Conservation (phyloP, 2,888 invertebrate species). For the Sipha maydis region DNA sequence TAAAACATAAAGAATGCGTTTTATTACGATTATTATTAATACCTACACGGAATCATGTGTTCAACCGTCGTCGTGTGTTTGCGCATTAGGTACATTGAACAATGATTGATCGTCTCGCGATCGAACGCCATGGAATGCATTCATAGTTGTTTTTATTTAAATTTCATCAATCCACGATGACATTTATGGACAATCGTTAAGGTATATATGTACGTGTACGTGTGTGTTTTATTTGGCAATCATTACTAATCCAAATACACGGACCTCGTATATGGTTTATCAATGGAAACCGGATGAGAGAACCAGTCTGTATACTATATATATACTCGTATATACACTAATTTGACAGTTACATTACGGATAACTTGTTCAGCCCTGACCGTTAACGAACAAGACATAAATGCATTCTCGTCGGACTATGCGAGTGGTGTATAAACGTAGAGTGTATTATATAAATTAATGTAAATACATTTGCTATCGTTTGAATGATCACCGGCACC, state of each 20-base stretch:
- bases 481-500: neutral
- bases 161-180: slow-evolving; percentile 27
- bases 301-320: neutral
- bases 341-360: slow-evolving; percentile 39
- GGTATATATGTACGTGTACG: neutral
- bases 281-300: slow-evolving; percentile 48
- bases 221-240: slow-evolving; percentile 25
- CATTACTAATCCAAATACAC: slow-evolving; percentile 14
- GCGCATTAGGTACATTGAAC: neutral
- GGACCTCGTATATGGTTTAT: neutral
- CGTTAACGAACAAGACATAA: slow-evolving; percentile 31
- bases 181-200: slow-evolving; percentile 6
- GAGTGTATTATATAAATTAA: neutral
- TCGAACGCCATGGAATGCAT: neutral
- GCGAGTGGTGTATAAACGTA: neutral
- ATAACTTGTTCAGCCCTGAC: neutral
- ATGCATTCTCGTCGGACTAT: neutral
- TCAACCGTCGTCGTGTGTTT: neutral
- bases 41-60: neutral
- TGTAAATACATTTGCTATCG: neutral
- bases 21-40: neutral
- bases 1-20: neutral
- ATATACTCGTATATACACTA: neutral
- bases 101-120: slow-evolving; percentile 1
- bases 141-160: slow-evolving; percentile 23